A percentile compares a stretch with the other conserved stretches of the same genome.
Conservation (phyloP, 2,888 invertebrate species). For the Bembecia ichneumoniformis region DNA sequence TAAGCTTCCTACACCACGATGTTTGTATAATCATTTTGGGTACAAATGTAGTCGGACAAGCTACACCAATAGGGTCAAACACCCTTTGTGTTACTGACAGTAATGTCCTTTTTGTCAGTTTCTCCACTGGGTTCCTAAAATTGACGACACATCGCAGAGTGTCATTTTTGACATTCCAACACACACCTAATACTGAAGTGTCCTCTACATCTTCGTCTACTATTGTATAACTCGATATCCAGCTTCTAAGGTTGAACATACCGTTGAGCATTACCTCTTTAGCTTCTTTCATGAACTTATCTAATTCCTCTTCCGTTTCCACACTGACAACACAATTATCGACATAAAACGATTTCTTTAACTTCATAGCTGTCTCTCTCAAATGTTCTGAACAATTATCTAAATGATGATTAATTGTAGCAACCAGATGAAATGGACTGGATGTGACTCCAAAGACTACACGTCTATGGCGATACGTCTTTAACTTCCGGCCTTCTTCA, state of each 20-base stretch:
- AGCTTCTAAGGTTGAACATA: slow-evolving; percentile 9
- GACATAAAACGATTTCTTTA: slow-evolving; percentile 9
- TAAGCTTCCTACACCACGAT: slow-evolving; percentile 5
- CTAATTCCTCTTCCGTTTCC: slow-evolving; percentile 1
- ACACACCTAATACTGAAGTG: slow-evolving; percentile 5
- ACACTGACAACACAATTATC: slow-evolving; percentile 11
- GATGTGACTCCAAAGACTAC: slow-evolving; percentile 7
- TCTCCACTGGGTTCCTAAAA: neutral
- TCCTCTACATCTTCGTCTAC: neutral
- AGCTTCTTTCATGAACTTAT: slow-evolving; percentile 7
- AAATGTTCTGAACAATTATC: neutral
- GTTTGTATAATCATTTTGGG: slow-evolving; percentile 11
- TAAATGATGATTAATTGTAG: neutral
- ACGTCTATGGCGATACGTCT: slow-evolving; percentile 6
- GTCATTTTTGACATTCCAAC: slow-evolving; percentile 7
- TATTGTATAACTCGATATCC: slow-evolving; percentile 4
- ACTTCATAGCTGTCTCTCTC: neutral
- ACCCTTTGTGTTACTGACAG: slow-evolving; percentile 7
- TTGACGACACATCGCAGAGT: slow-evolving; percentile 2
- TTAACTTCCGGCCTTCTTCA: too few relatives aligned
- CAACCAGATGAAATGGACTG: neutral
- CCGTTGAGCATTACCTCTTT: slow-evolving; percentile 6
- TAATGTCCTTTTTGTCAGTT: slow-evolving; percentile 6
- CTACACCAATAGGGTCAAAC: slow-evolving; percentile 11
- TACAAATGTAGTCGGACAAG: slow-evolving; percentile 6